Conservation (phyloP, 1,140 invertebrate genomes). For the Drosophila eugracilis region DNA sequence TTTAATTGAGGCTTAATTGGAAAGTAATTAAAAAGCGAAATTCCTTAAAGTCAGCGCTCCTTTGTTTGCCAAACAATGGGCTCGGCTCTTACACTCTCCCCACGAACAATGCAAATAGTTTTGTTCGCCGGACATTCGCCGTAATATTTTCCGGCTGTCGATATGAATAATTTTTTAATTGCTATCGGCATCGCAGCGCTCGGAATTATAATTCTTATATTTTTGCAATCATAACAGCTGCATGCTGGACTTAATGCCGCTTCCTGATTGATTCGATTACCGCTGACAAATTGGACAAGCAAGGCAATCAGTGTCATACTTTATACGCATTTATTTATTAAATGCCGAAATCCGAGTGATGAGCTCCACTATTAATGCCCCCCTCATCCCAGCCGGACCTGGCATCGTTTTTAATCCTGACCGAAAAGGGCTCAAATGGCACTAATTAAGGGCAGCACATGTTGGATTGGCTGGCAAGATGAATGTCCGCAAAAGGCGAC, state of each 20-base stretch:
- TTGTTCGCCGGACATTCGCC: background rate
- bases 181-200: background rate
- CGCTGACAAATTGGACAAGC: constrained; percentile 12
- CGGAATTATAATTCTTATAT: constrained; percentile 3
- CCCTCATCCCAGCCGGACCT: constrained; percentile 33
- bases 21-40: constrained; percentile 78
- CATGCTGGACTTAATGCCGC: background rate
- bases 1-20: constrained; percentile 74
- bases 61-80: constrained; percentile 40
- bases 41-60: constrained; percentile 39
- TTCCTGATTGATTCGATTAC: constrained; percentile 37
- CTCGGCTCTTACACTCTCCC: background rate
- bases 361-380: constrained; percentile 32
- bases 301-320: constrained; percentile 41
- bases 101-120: constrained; percentile 39
- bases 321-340: constrained; percentile 21
- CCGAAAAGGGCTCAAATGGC: constrained; percentile 27
- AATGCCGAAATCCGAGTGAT: constrained; percentile 4
- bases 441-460: constrained; percentile 74
- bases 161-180: constrained; percentile 35
- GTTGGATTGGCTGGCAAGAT: constrained; percentile 59
- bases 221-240: constrained; percentile 13
- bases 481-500: constrained; percentile 55
- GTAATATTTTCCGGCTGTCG: constrained; percentile 12
- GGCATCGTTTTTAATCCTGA: constrained; percentile 51